phyloP scores from a whole-genome alignment of 2,797 vertebrate genomes.

The Anniella stebbinsi region DNA sequence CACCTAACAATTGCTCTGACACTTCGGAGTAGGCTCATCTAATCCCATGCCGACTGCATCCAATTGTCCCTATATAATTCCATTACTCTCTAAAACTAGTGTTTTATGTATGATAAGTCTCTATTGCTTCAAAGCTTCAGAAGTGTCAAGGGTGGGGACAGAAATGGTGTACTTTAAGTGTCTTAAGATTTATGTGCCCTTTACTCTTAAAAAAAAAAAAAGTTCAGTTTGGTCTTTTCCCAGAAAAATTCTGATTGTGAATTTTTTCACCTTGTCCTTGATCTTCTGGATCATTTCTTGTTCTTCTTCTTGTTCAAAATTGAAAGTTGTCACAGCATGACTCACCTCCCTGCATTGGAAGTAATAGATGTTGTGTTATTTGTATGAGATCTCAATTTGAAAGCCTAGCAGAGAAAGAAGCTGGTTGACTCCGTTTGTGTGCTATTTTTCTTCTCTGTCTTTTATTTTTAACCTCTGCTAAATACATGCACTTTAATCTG shows the following conservation, averaged over 20 bases:
- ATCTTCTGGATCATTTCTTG: conserved; percentile 74
- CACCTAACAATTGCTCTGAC: neutral
- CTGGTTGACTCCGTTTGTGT: neutral
- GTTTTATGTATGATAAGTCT: neutral
- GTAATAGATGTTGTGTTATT: conserved; percentile 1
- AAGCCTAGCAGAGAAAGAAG: neutral
- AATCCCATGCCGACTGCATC: neutral
- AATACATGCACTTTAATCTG: too few relatives aligned
- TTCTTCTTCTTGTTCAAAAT: conserved; percentile 70
- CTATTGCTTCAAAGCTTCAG: neutral
- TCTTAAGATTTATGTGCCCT: neutral
- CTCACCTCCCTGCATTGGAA: conserved; percentile 75
- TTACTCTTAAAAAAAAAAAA: neutral
- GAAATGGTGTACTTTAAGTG: neutral
- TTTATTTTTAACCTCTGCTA: neutral
- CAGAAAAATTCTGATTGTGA: neutral
- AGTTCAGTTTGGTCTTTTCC: neutral
- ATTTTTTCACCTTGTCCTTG: conserved; percentile 73
- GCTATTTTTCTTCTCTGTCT: neutral
- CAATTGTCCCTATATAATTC: neutral
- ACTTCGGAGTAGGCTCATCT: too few relatives aligned
- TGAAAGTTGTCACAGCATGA: conserved; percentile 68
- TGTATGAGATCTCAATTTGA: neutral
- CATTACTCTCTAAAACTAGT: neutral
- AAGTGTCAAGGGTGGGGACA: neutral